These are phyloP conservation scores for Hemicrepidius hirtus DNA, from an alignment of 2,888 invertebrate species.

Conservation along the genomic window DNA sequence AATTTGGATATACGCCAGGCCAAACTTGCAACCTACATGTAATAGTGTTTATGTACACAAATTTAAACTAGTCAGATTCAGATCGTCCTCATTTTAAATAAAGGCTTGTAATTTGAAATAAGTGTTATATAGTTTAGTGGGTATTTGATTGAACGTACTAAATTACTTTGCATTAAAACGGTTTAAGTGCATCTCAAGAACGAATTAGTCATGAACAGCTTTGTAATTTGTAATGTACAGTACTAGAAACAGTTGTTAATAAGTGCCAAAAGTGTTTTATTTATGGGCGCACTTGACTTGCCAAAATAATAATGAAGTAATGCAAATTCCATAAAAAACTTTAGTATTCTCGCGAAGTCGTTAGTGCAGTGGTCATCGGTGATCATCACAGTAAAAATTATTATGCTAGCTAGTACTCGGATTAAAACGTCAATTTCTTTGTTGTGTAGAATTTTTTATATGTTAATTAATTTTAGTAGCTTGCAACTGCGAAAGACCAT, in stretches of 20 bases:
- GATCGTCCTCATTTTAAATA: not conserved
- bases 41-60: not conserved
- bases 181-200: conserved; percentile 22
- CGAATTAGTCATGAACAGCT: conserved; percentile 21
- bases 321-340: too few species aligned
- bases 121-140: not conserved
- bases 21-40: conserved; percentile 12
- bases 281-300: conserved; percentile 6
- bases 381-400: too few species aligned
- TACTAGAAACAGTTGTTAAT: conserved; percentile 19
- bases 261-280: conserved; percentile 23
- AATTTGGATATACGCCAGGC: conserved; percentile 25
- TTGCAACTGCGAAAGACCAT: too few species aligned
- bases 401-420: too few species aligned
- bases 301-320: not conserved
- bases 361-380: too few species aligned
- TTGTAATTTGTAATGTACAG: conserved; percentile 10
- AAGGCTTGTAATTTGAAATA: not conserved
- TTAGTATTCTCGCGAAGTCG: too few species aligned
- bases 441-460: too few species aligned
- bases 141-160: not conserved
- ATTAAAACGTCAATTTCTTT: too few species aligned
- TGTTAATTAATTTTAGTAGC: too few species aligned
- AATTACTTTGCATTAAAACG: not conserved
- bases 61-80: not conserved